A percentile compares a stretch with the other conserved stretches of the same genome.
phyloP scores from a whole-genome alignment of 2,797 vertebrate genomes.

The Taeniopygia guttata region DNA sequence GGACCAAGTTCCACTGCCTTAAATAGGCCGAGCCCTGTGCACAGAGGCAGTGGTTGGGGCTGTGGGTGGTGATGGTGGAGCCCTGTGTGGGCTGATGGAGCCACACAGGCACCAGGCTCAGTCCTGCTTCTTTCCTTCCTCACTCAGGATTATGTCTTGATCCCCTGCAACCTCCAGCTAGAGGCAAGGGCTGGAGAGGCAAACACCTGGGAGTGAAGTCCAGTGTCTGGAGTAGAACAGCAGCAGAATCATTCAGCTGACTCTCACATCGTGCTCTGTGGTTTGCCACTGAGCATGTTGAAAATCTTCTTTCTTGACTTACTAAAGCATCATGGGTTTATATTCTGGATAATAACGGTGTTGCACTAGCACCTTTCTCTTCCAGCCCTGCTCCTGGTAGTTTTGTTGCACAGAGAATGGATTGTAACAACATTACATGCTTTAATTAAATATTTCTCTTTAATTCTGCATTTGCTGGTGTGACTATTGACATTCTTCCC shows the following conservation, averaged over 20 bases:
- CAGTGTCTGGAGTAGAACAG: neutral
- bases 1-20: neutral
- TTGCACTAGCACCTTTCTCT: neutral
- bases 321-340: neutral
- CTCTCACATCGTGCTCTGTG: fast-evolving
- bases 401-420: neutral
- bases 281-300: neutral
- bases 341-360: neutral
- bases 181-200: fast-evolving
- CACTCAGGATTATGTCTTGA: slow-evolving; percentile 15
- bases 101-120: neutral
- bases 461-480: neutral
- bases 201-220: neutral
- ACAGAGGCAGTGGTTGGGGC: neutral
- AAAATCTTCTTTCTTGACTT: neutral
- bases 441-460: slow-evolving; percentile 33
- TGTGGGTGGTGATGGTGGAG: fast-evolving
- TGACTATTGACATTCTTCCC: neutral
- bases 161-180: slow-evolving; percentile 31
- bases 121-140: neutral
- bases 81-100: neutral
- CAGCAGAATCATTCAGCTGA: neutral
- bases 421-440: neutral
- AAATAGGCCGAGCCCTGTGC: fast-evolving
- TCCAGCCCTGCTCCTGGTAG: neutral